Percentiles rank a stretch among this genome's conserved stretches.
Evolutionary conservation across 2,888 invertebrate species (phyloP).

Genomic region (Chrysotoxum bicinctum): DNA sequence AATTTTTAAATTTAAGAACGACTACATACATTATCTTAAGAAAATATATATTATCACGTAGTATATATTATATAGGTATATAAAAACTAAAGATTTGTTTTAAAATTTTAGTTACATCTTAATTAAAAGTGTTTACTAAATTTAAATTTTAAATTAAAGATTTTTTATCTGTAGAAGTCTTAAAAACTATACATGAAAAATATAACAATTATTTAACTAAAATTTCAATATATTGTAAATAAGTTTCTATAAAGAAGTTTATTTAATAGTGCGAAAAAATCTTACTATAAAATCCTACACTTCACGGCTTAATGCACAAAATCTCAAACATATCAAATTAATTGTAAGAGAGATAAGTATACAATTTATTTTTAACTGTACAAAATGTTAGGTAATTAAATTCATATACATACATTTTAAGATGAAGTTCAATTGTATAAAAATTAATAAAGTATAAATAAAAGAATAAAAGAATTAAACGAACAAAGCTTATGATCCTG

Average conservation of each 20-base stretch:
- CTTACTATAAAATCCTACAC: neutral
- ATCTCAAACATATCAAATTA: constrained; percentile 24
- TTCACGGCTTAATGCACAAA: constrained; percentile 18
- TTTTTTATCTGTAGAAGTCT: neutral
- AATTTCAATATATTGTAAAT: neutral
- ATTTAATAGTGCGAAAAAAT: neutral
- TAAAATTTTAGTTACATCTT: neutral
- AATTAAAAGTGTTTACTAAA: neutral
- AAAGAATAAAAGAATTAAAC: neutral
- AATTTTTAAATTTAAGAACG: constrained; percentile 30
- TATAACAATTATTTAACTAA: neutral
- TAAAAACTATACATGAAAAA: neutral
- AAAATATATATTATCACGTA: neutral
- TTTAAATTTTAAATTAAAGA: neutral
- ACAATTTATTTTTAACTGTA: neutral
- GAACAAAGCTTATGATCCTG: neutral
- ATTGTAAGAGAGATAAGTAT: neutral
- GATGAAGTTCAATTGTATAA: neutral
- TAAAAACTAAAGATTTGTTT: neutral
- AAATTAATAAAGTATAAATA: neutral
- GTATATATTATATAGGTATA: neutral
- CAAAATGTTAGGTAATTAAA: neutral
- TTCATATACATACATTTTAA: neutral
- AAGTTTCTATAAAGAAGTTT: neutral
- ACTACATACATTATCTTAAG: neutral